phyloP scores from a whole-genome alignment of 2,797 vertebrate genomes.

The Enteromius afrohamiltoni region DNA sequence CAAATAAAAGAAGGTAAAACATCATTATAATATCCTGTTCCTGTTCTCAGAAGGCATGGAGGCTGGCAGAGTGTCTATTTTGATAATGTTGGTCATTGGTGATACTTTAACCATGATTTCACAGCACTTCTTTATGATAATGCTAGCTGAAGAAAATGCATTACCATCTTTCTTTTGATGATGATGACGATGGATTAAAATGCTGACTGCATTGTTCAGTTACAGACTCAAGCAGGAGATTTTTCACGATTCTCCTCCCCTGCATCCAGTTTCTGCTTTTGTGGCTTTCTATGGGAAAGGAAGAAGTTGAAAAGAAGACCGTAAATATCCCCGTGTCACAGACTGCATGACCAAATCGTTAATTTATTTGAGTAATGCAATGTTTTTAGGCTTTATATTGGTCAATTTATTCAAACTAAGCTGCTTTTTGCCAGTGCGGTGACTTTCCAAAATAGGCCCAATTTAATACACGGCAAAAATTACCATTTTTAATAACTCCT shows the following conservation, averaged over 20 bases:
- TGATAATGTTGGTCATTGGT: neutral
- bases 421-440: neutral
- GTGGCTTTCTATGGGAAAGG: conserved; percentile 25
- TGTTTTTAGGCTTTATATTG: neutral
- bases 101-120: neutral
- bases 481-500: neutral
- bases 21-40: conserved; percentile 1
- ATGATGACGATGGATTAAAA: neutral
- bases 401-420: neutral
- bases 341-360: neutral
- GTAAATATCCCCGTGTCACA: neutral
- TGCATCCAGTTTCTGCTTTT: conserved; percentile 44
- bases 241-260: neutral
- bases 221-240: neutral
- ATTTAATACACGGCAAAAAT: neutral
- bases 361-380: neutral
- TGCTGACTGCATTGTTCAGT: neutral
- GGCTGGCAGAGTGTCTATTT: neutral
- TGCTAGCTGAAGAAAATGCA: neutral
- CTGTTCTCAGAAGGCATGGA: neutral
- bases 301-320: conserved; percentile 2
- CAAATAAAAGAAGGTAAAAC: neutral
- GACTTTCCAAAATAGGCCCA: neutral
- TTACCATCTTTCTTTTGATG: neutral
- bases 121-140: neutral